Conservation (phyloP, 2,888 invertebrate species). For the Drosophila demipolita region DNA sequence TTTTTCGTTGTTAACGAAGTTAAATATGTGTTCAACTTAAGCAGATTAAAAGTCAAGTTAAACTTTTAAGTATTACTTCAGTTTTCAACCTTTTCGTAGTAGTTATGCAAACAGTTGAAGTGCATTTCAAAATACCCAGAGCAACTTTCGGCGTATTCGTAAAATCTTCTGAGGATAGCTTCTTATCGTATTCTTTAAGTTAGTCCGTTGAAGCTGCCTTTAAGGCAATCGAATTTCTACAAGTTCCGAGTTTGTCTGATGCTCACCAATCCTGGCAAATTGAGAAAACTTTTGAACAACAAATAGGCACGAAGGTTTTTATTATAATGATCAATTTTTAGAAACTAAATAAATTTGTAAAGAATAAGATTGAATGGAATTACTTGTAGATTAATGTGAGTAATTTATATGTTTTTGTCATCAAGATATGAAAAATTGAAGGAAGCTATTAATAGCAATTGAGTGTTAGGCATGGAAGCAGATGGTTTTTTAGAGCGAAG, state of each 20-base stretch:
- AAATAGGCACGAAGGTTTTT: slow-evolving; percentile 26
- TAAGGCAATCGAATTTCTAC: not conserved
- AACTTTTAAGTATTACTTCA: slow-evolving; percentile 5
- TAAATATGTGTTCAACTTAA: slow-evolving; percentile 13
- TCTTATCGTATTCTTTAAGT: slow-evolving; percentile 17
- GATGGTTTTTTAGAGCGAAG: slow-evolving; percentile 49
- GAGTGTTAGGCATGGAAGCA: slow-evolving; percentile 11
- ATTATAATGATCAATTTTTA: slow-evolving; percentile 35
- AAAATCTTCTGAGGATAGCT: slow-evolving; percentile 23
- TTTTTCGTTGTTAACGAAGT: not conserved
- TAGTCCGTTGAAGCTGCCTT: slow-evolving; percentile 21
- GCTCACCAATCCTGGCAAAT: slow-evolving; percentile 9
- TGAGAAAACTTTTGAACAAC: slow-evolving; percentile 63
- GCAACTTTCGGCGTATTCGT: slow-evolving; percentile 36
- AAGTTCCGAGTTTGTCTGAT: slow-evolving; percentile 22
- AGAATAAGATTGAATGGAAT: slow-evolving; percentile 14
- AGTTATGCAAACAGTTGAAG: slow-evolving; percentile 45
- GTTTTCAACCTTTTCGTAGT: slow-evolving; percentile 16
- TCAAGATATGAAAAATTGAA: slow-evolving; percentile 1
- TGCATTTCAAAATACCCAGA: slow-evolving; percentile 42
- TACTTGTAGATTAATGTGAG: slow-evolving; percentile 22
- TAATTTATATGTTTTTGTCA: slow-evolving; percentile 26
- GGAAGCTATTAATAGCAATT: not conserved
- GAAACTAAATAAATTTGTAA: slow-evolving; percentile 26
- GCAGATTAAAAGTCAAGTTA: not conserved